These are phyloP conservation scores for Brachyhypopomus gauderio DNA, from an alignment of 2,113 vertebrate species.

Conservation along the genomic window DNA sequence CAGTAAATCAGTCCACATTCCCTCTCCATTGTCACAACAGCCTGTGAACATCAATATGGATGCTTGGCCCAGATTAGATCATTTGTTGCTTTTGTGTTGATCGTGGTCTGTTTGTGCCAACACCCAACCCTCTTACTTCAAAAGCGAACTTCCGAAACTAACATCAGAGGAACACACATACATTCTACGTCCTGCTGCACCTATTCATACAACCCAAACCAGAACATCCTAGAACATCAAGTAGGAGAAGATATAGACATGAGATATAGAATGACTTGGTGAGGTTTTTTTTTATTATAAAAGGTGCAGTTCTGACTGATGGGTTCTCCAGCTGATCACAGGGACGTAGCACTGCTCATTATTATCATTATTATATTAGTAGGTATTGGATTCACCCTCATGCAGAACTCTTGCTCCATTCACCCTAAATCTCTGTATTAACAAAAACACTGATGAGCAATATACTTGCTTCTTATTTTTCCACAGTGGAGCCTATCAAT, in stretches of 20 bases:
- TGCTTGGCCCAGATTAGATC: background rate
- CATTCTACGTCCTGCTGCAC: background rate
- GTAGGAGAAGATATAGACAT: background rate
- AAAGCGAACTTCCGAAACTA: background rate
- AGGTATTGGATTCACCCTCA: constrained; percentile 2
- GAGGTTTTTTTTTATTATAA: too few relatives aligned
- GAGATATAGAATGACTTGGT: background rate
- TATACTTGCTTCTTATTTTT: background rate
- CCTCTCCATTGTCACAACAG: background rate
- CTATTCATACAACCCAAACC: background rate
- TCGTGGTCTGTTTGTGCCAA: background rate
- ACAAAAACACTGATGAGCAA: background rate
- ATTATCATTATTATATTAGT: too few relatives aligned
- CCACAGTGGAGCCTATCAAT: background rate
- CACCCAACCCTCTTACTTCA: background rate
- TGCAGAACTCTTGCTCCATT: background rate
- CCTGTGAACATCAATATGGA: background rate
- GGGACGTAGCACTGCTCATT: background rate
- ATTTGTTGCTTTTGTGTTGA: background rate
- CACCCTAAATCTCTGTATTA: background rate
- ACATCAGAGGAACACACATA: background rate
- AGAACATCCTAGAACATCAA: background rate
- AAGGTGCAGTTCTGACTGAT: background rate
- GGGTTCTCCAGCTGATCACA: constrained; percentile 1
- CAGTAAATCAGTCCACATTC: background rate